Base-by-base conservation (phyloP, 2,888 invertebrate genomes). In the Danaus chrysippus region DNA sequence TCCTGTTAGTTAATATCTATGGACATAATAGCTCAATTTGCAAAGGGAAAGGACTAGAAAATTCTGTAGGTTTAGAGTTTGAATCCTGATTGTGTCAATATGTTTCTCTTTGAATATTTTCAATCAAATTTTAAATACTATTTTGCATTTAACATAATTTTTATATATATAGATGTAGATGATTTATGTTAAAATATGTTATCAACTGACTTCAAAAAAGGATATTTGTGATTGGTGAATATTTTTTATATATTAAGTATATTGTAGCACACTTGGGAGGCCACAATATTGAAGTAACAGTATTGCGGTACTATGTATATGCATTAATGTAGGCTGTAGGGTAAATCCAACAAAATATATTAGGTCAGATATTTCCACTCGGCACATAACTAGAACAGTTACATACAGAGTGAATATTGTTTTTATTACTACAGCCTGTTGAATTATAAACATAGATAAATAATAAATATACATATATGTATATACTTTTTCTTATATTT, bases 211-310 rank as follows among this genome's bases (percentile, higher is more conserved):
- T 13, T n/a, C 5, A 46, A 41, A 55, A 42, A 9, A 42, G 11
- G 43, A 44, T 2, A 11, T 0, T 17, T 10, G 10, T 2, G 15
- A 1, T 17, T 10, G 10, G 17, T 17, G 15, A 46, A 8, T 15
- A 42, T 42, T 46, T 6, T 42, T 44, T 8, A n/a, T 43, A 12
- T 54, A 53, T 12, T 15, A 23, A 63, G 0, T 6, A 34, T n/a
- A 15, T 46, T 91, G 91, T 91, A 73, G 90, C 91, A 91, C 86
- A 87, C 78, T 82, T 91, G 91, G 89, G 91, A 91, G 91, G 89
- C 91, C 91, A 91, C 86, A 86, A 74, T 67, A 73, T 73, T 72
- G 81, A 77, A 3, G 15, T 13, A 43, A 56, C 78, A 83, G 73
- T 60, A 76, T 44, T 77, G 84, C 87, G 90, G 90, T 91, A 91